Evolutionary conservation across 2,113 vertebrate species (phyloP), one percentile per base, ranked within the genome.

Genomic region (Zosterops borbonicus): DNA sequence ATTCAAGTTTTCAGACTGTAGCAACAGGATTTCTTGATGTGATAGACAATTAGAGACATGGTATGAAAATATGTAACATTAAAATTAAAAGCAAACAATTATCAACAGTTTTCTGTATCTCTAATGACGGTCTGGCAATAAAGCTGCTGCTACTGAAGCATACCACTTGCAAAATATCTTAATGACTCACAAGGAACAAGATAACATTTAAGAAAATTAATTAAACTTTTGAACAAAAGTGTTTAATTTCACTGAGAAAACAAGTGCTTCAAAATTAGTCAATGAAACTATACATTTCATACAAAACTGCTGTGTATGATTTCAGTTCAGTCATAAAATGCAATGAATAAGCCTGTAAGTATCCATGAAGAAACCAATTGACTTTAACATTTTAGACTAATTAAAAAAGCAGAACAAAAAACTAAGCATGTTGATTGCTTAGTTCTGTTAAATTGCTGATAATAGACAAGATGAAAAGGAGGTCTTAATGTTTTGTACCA

Each of bases 11-110:
- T 87, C 37, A 90, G 21, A 63, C 4, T 52, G 29, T 10, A 77
- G 75, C 35, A 88, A 91, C 18, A 88, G 35, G 15, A 77, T 70
- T 87, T 81, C 59, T 88, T 85, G 33, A 74, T 27, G 28, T 44
- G 50, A 77, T 5, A 76, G 59, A 69, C 73, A 81, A 65, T 83
- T 81, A 90, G 16, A 83, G 68, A 71, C 6, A 4, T 52, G 16
- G 29, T 35, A 89, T 39, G 83, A 92, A 94, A 90, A 91, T 11
- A 59, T 2, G 5, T n/a, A 88, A 70, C 14, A n/a, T 31, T 52
- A 92, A 92, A 93, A 94, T 78, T 75, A 80, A 97, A 91, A 79
- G 87, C 73, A 90, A 92, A 92, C 59, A 68, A 90, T 94, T 88
- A 86, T 33, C 79, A 62, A 44, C 24, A 31, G 31, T 88, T 74